phyloP scores from a whole-genome alignment of 2,888 invertebrate genomes.

The Ornithoptera priamus region DNA sequence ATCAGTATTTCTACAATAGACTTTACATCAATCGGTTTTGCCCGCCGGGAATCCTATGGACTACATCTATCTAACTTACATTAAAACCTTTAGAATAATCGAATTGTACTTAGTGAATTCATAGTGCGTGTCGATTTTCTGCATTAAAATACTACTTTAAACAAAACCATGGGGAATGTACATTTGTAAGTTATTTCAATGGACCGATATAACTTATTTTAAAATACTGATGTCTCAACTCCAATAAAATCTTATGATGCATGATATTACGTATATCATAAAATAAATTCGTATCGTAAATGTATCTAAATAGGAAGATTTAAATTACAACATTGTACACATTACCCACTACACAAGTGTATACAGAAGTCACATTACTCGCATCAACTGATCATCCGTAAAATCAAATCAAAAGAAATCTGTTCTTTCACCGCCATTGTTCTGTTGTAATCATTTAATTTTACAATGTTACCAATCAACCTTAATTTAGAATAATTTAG shows the following conservation, averaged over 20 bases:
- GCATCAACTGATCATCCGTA: conserved; percentile 2
- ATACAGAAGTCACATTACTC: conserved; percentile 16
- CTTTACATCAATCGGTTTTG: conserved; percentile 29
- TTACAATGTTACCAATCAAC: conserved; percentile 20
- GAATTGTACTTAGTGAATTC: conserved; percentile 69
- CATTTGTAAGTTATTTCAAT: conserved; percentile 38
- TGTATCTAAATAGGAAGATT: conserved; percentile 29
- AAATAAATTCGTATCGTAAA: conserved; percentile 34
- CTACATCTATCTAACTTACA: conserved; percentile 67
- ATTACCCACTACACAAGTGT: conserved; percentile 17
- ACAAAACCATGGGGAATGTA: conserved; percentile 54
- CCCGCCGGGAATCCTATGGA: conserved; percentile 29
- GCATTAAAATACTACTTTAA: conserved; percentile 40
- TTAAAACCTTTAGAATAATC: conserved; percentile 60
- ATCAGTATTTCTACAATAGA: conserved; percentile 17
- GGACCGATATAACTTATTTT: conserved; percentile 34
- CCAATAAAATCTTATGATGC: conserved; percentile 34
- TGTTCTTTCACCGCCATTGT: no score
- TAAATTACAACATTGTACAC: conserved; percentile 28
- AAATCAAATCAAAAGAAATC: background rate
- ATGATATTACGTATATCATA: conserved; percentile 30
- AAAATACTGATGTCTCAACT: conserved; percentile 47
- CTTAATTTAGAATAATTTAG: conserved; percentile 27
- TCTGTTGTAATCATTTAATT: background rate
- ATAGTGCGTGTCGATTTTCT: conserved; percentile 35